Conservation (phyloP, 2,113 vertebrate genomes). For the Globicephala melas region DNA sequence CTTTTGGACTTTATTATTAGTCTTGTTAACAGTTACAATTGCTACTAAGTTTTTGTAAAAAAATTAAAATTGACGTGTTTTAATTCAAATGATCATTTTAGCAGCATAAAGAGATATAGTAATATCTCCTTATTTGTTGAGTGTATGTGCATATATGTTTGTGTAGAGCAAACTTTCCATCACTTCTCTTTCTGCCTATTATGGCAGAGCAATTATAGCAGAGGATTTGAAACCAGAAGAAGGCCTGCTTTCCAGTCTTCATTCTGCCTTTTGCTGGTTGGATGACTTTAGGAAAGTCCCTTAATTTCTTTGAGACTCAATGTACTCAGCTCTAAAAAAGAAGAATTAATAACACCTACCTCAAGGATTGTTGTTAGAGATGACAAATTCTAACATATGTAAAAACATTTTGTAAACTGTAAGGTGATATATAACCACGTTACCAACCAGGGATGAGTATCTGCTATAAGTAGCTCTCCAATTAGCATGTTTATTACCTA, state of each 20-base stretch:
- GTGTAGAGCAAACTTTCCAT: not conserved
- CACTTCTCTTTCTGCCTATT: not conserved
- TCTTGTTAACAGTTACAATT: conserved; percentile 74
- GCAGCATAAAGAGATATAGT: not conserved
- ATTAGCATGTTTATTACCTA: not conserved
- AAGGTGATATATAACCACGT: not conserved
- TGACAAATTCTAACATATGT: not conserved
- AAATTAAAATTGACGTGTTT: conserved; percentile 11
- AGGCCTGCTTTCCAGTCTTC: not conserved
- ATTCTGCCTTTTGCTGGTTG: not conserved
- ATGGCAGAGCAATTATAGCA: not conserved
- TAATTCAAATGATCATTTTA: conserved; percentile 61
- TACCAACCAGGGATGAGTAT: not conserved
- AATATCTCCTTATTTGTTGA: not conserved
- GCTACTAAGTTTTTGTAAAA: conserved; percentile 59
- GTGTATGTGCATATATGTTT: not conserved
- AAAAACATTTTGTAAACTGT: not conserved
- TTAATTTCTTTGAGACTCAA: not conserved
- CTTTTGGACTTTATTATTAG: conserved; percentile 71
- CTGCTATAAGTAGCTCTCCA: not conserved
- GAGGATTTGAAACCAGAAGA: not conserved
- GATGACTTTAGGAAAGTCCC: not conserved
- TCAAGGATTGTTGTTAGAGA: not conserved
- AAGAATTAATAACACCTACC: not conserved
- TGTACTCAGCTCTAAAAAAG: not conserved